Evolutionary conservation across 1,140 invertebrate genomes (phyloP).

Genomic region (Tetranychus cinnabarinus): DNA sequence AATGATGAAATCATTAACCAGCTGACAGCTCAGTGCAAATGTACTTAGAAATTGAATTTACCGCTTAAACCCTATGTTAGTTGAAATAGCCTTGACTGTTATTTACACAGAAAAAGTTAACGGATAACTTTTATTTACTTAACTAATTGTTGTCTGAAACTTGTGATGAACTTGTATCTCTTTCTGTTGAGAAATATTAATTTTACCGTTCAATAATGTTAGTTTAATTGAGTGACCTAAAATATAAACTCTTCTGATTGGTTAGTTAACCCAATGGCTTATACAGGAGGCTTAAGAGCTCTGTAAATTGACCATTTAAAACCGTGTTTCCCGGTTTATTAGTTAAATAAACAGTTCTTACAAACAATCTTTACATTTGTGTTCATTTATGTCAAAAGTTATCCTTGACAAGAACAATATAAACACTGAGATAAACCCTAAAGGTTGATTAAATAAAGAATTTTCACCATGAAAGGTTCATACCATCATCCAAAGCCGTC

Average conservation of each 20-base stretch:
- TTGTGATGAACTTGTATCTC: neutral
- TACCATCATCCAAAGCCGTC: no score
- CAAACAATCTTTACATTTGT: neutral
- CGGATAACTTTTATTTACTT: no score
- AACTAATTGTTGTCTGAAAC: no score
- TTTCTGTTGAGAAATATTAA: neutral
- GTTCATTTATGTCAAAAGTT: neutral
- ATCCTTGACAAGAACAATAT: neutral
- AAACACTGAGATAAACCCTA: neutral
- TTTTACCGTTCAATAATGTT: neutral
- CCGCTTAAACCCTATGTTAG: no score
- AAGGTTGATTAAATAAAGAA: neutral
- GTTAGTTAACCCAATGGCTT: neutral
- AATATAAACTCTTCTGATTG: neutral
- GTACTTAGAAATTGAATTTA: no score
- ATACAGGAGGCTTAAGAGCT: neutral
- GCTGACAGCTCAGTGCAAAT: no score
- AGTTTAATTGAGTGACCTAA: neutral
- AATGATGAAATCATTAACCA: no score
- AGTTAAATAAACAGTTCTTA: neutral
- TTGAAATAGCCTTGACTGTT: no score
- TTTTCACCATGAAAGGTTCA: neutral
- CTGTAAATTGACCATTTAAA: neutral
- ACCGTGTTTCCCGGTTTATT: neutral
- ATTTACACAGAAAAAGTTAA: no score